Base-by-base conservation (phyloP, 2,113 vertebrate genomes). In the Salvelinus alpinus region DNA sequence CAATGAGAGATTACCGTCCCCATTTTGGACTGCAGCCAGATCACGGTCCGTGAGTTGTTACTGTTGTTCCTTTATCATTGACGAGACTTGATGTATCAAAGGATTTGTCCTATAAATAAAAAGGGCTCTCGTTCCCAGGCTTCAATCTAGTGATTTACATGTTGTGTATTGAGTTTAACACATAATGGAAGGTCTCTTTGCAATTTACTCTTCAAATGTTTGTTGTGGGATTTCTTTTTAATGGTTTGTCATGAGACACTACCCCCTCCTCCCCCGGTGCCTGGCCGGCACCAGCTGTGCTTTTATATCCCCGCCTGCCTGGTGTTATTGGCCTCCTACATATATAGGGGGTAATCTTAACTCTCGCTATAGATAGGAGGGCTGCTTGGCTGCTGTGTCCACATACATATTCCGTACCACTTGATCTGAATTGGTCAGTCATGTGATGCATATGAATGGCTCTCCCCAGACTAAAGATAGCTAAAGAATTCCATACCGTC, bases 391-490 rank as follows among this genome's bases (percentile, higher is more conserved):
- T 31, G 24, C 12, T 7, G 18, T 47, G 70, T 57, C 7, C 82
- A 71, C 20, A 24, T 69, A 31, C 5, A 60, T 67, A 29, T 85
- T 81, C 84, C 85, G 84, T 80, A 83, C 78, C 88, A 90, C 90
- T 89, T 86, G 87, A 90, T 91, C 86, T 88, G 85, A 91, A 89
- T 89, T 87, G 85, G 78, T 83, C 75, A 11, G 83, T 83, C 81
- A 77, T 83, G 80, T 34, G 62, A 84, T 62, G 51, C 51, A 18
- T 54, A 82, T 73, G 77, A 64, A 82, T 78, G 81, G 83, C 86
- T 83, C 84, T 88, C 84, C 82, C 85, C 78, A 78, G 65, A 84
- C 90, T 93, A 93, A 90, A 92, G 88, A 93, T 91, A 91, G 90
- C 83, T 13, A 82, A 84, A 25, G 64, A 51, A 88, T 87, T 91